phyloP scores from a whole-genome alignment of 2,113 vertebrate genomes.

The Rhabdomys dilectus region DNA sequence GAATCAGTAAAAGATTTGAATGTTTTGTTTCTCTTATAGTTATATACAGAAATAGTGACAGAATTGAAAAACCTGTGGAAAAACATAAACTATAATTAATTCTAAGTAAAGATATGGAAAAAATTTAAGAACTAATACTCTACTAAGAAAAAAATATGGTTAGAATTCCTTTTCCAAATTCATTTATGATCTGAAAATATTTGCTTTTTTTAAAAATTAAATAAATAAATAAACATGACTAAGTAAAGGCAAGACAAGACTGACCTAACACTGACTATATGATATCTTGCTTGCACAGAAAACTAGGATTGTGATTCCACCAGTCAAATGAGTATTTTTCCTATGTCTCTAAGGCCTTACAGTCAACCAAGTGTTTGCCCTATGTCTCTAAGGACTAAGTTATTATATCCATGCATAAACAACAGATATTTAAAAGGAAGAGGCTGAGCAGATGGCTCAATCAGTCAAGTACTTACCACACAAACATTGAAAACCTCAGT shows the following conservation, averaged over 20 bases:
- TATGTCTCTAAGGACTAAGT: background rate
- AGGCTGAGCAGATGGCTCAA: background rate
- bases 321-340: background rate
- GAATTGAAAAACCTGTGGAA: conserved; percentile 9
- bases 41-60: background rate
- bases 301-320: background rate
- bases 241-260: conserved; percentile 32
- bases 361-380: background rate
- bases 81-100: background rate
- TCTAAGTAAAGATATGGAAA: conserved; percentile 36
- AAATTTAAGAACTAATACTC: background rate
- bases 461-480: background rate
- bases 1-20: conserved; percentile 18
- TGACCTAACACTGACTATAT: conserved; percentile 26
- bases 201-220: background rate
- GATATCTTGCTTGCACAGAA: conserved; percentile 38
- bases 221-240: background rate
- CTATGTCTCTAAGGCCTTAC: background rate
- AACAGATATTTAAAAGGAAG: background rate
- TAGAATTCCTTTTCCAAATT: conserved; percentile 49
- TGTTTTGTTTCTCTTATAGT: background rate
- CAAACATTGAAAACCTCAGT: background rate
- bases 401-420: background rate
- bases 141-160: conserved; percentile 15
- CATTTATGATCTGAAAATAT: conserved; percentile 52